phyloP scores from a whole-genome alignment of 2,888 invertebrate genomes.

The Ephialtes manifestator region DNA sequence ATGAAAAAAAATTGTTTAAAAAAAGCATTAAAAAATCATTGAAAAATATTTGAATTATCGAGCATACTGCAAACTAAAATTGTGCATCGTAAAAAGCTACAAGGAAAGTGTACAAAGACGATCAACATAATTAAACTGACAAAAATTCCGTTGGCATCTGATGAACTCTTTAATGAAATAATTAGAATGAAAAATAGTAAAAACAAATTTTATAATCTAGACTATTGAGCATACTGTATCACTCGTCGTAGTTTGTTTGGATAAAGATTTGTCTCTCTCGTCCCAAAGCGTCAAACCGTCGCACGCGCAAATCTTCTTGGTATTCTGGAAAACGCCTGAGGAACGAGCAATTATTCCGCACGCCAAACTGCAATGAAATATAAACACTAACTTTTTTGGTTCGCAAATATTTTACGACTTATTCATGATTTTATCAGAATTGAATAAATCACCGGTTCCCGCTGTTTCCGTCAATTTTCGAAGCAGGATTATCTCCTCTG shows the following conservation, averaged over 20 bases:
- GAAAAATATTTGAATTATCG: neutral
- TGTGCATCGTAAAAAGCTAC: neutral
- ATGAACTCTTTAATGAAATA: conserved; percentile 36
- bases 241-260: conserved; percentile 78
- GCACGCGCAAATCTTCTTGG: conserved; percentile 95
- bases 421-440: neutral
- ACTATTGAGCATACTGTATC: conserved; percentile 69
- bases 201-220: conserved; percentile 18
- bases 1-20: neutral
- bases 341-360: conserved; percentile 96
- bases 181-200: conserved; percentile 24
- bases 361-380: conserved; percentile 88
- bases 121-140: neutral
- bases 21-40: neutral
- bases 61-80: neutral
- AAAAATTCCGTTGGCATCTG: neutral
- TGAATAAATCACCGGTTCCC: conserved; percentile 87
- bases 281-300: conserved; percentile 97
- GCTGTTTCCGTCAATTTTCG: conserved; percentile 89
- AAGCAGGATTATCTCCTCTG: conserved; percentile 86
- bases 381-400: conserved; percentile 30
- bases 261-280: conserved; percentile 89
- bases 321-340: conserved; percentile 94
- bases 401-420: neutral
- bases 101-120: neutral